Percentiles rank a stretch among this genome's conserved stretches.
phyloP scores from a whole-genome alignment of 2,113 vertebrate genomes.

The Perca schrenkii region DNA sequence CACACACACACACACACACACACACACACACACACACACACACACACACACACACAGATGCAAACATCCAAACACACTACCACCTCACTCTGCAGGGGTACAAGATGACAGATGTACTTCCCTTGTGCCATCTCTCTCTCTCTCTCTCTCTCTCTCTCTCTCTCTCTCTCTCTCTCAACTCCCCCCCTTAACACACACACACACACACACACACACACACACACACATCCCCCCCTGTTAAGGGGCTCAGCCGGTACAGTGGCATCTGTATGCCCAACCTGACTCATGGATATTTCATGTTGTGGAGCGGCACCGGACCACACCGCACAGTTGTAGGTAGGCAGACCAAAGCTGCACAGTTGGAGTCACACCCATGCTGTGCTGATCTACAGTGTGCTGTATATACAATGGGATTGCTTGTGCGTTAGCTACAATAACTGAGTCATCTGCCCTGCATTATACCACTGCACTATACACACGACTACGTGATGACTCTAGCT shows the following conservation, averaged over 20 bases:
- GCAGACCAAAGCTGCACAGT: slow-evolving; percentile 59
- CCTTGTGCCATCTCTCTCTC: not conserved
- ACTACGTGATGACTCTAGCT: slow-evolving; percentile 37
- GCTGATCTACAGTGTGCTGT: slow-evolving; percentile 27
- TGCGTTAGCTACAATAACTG: slow-evolving; percentile 22
- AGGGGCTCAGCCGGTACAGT: slow-evolving; percentile 70
- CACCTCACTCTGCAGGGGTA: slow-evolving; percentile 42
- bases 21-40: not conserved
- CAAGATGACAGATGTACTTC: slow-evolving; percentile 62
- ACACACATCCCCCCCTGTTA: slow-evolving; percentile 37
- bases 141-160: not conserved
- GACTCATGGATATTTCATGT: slow-evolving; percentile 82
- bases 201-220: slow-evolving; percentile 33
- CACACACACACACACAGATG: not conserved
- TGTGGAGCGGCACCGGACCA: slow-evolving; percentile 45
- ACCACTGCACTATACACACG: slow-evolving; percentile 12
- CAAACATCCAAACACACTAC: slow-evolving; percentile 31
- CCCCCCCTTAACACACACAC: not conserved
- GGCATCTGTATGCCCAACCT: slow-evolving; percentile 75
- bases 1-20: not conserved
- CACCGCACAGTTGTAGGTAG: slow-evolving; percentile 52
- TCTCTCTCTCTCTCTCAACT: not conserved
- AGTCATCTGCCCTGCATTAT: slow-evolving; percentile 49
- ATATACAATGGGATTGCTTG: slow-evolving; percentile 19
- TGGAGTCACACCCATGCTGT: slow-evolving; percentile 53